Percentiles rank a stretch among this genome's conserved stretches.
phyloP scores from a whole-genome alignment of 2,113 vertebrate genomes.

The Sciurus niger region DNA sequence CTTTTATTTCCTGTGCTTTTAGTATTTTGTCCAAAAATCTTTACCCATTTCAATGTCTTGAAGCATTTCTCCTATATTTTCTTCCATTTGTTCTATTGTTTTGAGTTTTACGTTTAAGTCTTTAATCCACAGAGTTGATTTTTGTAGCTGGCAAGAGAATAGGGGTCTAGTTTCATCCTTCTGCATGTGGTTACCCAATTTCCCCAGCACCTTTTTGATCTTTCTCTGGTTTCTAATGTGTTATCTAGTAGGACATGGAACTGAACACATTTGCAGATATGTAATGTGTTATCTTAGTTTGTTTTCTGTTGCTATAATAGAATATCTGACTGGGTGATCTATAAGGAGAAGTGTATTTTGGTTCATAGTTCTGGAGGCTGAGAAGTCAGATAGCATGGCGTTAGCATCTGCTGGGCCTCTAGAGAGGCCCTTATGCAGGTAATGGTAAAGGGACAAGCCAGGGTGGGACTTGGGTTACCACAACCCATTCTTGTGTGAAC shows the following conservation, averaged over 20 bases:
- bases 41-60: background rate
- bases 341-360: background rate
- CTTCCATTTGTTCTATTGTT: background rate
- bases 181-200: background rate
- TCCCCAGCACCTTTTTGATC: background rate
- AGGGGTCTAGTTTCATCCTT: background rate
- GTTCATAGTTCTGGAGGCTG: background rate
- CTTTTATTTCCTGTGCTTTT: background rate
- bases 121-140: background rate
- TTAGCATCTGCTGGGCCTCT: background rate
- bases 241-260: background rate
- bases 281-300: background rate
- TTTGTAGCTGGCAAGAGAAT: background rate
- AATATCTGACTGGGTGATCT: background rate
- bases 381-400: background rate
- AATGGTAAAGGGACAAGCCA: background rate
- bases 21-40: background rate
- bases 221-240: background rate
- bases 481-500: background rate
- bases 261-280: background rate
- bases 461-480: background rate
- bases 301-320: background rate
- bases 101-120: background rate
- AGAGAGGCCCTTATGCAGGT: background rate
- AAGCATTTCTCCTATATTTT: background rate